These are phyloP conservation scores for Montipora foliosa DNA, from an alignment of 64 coral and sea anemone species.

Conservation along the genomic window DNA sequence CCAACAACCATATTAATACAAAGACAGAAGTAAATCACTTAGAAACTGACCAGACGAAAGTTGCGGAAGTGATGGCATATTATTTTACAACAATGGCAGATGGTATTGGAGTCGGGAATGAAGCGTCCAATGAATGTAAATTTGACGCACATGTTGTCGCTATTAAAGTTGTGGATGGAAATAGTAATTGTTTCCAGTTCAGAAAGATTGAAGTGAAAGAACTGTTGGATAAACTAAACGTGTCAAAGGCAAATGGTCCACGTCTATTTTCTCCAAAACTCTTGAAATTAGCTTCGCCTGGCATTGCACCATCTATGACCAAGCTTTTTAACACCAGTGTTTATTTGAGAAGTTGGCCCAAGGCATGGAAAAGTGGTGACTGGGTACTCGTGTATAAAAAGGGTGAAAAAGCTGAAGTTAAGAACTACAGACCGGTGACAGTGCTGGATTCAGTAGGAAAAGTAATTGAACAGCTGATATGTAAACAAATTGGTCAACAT, in stretches of 20 bases:
- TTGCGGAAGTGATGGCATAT: constrained; percentile 4
- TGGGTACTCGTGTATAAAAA: too few relatives aligned
- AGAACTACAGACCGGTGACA: too few relatives aligned
- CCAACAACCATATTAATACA: neutral
- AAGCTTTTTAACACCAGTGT: constrained; percentile 9
- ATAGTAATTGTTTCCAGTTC: neutral
- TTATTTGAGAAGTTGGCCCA: neutral
- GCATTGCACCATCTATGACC: neutral
- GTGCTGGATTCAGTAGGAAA: too few relatives aligned
- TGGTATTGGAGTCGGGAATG: constrained; percentile 4
- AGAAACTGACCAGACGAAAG: neutral
- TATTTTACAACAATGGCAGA: constrained; percentile 31
- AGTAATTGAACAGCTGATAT: too few relatives aligned
- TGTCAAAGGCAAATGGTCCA: neutral
- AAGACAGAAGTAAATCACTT: neutral
- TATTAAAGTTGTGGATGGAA: constrained; percentile 1
- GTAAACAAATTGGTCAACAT: too few relatives aligned
- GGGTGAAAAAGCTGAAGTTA: too few relatives aligned
- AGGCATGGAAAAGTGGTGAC: constrained; percentile 28
- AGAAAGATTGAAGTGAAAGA: neutral
- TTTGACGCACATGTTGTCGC: constrained; percentile 13
- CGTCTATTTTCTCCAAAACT: constrained; percentile 19
- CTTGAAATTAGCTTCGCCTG: constrained; percentile 17
- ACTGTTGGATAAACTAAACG: too few relatives aligned
- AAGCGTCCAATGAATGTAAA: constrained; percentile 11